Conservation (phyloP, 2,113 vertebrate genomes). For the Microcebus tavaratra region DNA sequence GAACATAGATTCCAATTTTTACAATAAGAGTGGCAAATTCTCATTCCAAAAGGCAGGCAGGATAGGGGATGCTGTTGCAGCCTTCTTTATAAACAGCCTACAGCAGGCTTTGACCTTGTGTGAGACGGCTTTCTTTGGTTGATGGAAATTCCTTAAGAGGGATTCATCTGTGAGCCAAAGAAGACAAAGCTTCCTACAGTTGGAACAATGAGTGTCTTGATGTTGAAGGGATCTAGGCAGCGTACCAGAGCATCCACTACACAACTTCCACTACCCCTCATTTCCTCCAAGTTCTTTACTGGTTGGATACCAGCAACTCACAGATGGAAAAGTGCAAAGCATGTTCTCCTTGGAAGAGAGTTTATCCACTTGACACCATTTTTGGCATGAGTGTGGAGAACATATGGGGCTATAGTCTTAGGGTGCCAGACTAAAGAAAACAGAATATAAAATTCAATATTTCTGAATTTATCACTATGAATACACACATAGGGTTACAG, state of each 20-base stretch:
- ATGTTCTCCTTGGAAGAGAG: neutral
- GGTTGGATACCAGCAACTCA: neutral
- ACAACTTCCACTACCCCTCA: too few species aligned
- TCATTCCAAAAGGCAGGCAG: neutral
- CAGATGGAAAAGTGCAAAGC: slow-evolving; percentile 2
- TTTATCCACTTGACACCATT: neutral
- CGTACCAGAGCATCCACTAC: neutral
- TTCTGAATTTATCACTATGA: neutral
- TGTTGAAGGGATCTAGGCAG: neutral
- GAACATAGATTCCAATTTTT: neutral
- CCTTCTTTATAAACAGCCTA: neutral
- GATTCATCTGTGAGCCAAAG: neutral
- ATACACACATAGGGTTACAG: neutral
- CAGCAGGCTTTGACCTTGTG: neutral
- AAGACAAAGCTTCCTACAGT: too few species aligned
- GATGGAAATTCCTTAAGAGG: neutral
- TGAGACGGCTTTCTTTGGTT: neutral
- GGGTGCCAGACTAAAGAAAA: neutral
- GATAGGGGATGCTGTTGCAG: accelerated
- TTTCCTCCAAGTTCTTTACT: neutral
- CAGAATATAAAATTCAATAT: neutral
- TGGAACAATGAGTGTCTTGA: neutral
- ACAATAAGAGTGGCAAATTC: neutral
- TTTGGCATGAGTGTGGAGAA: neutral
- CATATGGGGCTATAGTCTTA: neutral